Base-by-base conservation (phyloP, 2,888 invertebrate genomes). In the Lysandra bellargus region DNA sequence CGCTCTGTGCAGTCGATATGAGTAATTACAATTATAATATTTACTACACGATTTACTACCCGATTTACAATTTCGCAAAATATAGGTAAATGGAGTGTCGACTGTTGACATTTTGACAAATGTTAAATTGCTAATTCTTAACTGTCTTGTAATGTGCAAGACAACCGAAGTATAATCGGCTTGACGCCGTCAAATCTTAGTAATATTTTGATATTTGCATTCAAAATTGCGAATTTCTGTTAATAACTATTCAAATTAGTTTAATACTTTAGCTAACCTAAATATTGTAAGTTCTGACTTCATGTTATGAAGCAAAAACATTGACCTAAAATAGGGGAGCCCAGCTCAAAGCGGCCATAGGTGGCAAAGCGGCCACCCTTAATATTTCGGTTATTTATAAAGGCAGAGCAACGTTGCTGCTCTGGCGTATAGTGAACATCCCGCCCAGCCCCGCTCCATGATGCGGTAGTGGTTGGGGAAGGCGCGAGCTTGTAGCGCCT, bases 151-250 rank as follows among this genome's bases (percentile, higher is more conserved):
- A 64, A 30, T 64, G 12, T 64, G 30, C 64, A 64, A 69, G 69
- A 69, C 69, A 69, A 69, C 69, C 33, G 30, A 69, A 64, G 64
- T 64, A 69, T 69, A 69, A 69, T 69, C 33, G 30, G 33, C 69
- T 6, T 69, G 33, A 5, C 14, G 57, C 57, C 4, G 33, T 69
- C 14, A 69, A 33, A 33, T 69, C 14, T 69, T 69, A 37, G 5
- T 17, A 69, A 33, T 33, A 30, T 9, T 69, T 69, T 12, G 5
- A 37, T 69, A 69, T 69, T 69, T 37, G 5, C 37, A 69, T 30
- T 4, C 30, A 37, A 69, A 12, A 37, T 69, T 69, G 30, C 69
- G 33, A 69, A 9, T 17, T 37, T 37, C 14, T 33, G 69, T 33
- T 57, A 69, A 37, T 69, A 33, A 33, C 33, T 69, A 33, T 37